phyloP scores from a whole-genome alignment of 2,113 vertebrate species.

The Oreochromis tanganicae region DNA sequence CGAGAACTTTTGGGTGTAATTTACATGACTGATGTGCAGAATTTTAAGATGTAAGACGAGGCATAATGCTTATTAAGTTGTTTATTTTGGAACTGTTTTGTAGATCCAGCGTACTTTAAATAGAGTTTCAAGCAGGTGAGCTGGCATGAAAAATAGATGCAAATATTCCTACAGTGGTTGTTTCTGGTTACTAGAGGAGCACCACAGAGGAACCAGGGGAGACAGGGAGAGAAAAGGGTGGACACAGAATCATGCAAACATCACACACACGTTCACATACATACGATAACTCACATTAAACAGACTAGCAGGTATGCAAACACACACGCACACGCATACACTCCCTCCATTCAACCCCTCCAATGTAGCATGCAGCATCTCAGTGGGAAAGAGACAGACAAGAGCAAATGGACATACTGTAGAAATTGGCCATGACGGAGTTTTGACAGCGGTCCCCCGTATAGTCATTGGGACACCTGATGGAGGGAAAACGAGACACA shows the following conservation, averaged over 20 bases:
- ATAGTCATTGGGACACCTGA: slow-evolving; percentile 99
- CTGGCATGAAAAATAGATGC: neutral
- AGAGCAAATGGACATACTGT: slow-evolving; percentile 95
- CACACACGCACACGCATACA: neutral
- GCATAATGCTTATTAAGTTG: neutral
- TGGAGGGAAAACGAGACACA: slow-evolving; percentile 77
- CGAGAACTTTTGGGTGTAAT: neutral
- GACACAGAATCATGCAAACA: slow-evolving; percentile 45
- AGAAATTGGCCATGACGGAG: slow-evolving; percentile 99
- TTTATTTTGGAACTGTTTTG: neutral
- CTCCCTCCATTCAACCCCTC: slow-evolving; percentile 29
- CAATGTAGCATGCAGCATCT: slow-evolving; percentile 61
- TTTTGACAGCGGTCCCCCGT: slow-evolving; percentile 99
- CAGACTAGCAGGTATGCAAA: neutral
- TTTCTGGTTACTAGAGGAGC: slow-evolving; percentile 24
- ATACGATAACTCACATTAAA: slow-evolving; percentile 26
- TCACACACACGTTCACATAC: slow-evolving; percentile 21
- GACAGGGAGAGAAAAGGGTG: slow-evolving; percentile 32
- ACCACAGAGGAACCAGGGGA: slow-evolving; percentile 46
- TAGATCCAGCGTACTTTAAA: neutral
- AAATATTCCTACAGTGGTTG: neutral
- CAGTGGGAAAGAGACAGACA: slow-evolving; percentile 63
- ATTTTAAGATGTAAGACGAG: neutral
- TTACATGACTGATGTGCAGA: neutral
- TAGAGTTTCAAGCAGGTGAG: neutral